These are phyloP conservation scores for Habrosyne pyritoides DNA, from an alignment of 2,888 invertebrate species.

Conservation along the genomic window DNA sequence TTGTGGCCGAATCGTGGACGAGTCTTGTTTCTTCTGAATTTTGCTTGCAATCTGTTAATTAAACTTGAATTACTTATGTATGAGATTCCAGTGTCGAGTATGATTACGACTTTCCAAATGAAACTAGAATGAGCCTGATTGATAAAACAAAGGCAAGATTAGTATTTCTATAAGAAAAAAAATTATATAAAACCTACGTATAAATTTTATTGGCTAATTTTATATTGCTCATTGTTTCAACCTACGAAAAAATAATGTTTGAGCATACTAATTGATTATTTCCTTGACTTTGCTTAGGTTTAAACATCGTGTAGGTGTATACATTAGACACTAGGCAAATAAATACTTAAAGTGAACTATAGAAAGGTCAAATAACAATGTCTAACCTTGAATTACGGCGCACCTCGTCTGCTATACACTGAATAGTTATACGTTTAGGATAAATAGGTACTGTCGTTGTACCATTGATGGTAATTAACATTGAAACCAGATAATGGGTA, in stretches of 20 bases:
- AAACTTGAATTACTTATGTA: not conserved
- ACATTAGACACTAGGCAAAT: not conserved
- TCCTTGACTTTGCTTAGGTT: conserved; percentile 1
- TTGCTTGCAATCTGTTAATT: not conserved
- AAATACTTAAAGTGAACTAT: conserved; percentile 30
- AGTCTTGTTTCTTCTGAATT: not conserved
- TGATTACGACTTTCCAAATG: not conserved
- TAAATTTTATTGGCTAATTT: too few relatives aligned
- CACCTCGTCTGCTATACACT: conserved; percentile 41
- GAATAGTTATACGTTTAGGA: conserved; percentile 10
- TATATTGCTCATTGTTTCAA: too few relatives aligned
- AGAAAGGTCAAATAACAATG: conserved; percentile 55
- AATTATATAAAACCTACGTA: too few relatives aligned
- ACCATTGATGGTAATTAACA: conserved; percentile 5
- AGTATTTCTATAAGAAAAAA: too few relatives aligned
- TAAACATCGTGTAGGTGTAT: not conserved
- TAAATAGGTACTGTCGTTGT: conserved; percentile 1
- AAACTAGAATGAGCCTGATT: not conserved
- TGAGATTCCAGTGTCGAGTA: not conserved
- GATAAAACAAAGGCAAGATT: not conserved
- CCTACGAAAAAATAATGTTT: too few relatives aligned
- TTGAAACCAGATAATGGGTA: conserved; percentile 3
- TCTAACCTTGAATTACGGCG: conserved; percentile 51
- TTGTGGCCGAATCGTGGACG: conserved; percentile 1
- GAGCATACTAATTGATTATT: too few relatives aligned